These are phyloP conservation scores for Acanthochromis polyacanthus DNA, from an alignment of 2,113 vertebrate genomes.

Conservation along the genomic window DNA sequence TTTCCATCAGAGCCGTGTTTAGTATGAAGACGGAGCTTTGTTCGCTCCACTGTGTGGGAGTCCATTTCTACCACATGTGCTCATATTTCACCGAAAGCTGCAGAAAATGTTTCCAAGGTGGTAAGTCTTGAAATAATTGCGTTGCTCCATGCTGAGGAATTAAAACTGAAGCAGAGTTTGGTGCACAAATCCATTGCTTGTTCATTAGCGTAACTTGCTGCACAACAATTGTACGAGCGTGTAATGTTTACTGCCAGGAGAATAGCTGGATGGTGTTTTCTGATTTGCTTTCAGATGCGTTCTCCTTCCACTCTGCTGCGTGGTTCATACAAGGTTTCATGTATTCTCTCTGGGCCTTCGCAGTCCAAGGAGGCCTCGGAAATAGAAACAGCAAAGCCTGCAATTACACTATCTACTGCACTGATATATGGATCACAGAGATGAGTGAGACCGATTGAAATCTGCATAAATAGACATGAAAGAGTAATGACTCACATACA, in stretches of 20 bases:
- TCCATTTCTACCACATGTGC: constrained; percentile 46
- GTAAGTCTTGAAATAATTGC: constrained; percentile 34
- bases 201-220: neutral
- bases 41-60: constrained; percentile 34
- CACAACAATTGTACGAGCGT: neutral
- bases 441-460: constrained; percentile 46
- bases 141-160: constrained; percentile 17
- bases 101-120: constrained; percentile 49
- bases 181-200: neutral
- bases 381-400: constrained; percentile 69
- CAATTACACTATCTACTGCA: constrained; percentile 67
- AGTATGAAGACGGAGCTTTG: constrained; percentile 42
- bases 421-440: constrained; percentile 63
- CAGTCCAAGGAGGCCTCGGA: constrained; percentile 48
- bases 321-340: constrained; percentile 42
- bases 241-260: neutral
- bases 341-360: constrained; percentile 43
- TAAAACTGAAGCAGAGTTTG: constrained; percentile 1
- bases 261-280: neutral
- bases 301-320: constrained; percentile 16
- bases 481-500: constrained; percentile 54
- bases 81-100: constrained; percentile 58
- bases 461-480: constrained; percentile 69
- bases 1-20: constrained; percentile 52
- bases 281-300: neutral